These are phyloP conservation scores for Mycteria americana DNA, from an alignment of 2,797 vertebrate genomes.

Conservation along the genomic window DNA sequence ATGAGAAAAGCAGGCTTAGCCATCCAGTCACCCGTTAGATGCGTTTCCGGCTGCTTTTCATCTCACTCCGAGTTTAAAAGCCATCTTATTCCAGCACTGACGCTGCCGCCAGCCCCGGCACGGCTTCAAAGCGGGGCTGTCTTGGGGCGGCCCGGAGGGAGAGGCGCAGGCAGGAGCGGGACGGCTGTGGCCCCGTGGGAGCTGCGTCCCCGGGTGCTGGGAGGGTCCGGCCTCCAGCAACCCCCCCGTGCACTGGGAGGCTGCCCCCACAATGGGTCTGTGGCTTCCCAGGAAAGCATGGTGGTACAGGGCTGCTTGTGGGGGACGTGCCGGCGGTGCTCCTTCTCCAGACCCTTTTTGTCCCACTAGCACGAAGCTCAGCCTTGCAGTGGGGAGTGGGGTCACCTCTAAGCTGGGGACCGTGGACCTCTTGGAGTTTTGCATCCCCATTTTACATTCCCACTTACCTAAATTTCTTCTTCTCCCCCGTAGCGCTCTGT, in stretches of 20 bases:
- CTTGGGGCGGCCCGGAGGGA: background rate
- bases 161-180: background rate
- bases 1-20: slow-evolving; percentile 57
- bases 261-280: fast-evolving
- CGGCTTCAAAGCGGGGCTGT: slow-evolving; percentile 7
- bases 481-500: fast-evolving
- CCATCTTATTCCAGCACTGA: background rate
- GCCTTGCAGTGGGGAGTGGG: background rate
- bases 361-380: background rate
- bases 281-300: fast-evolving
- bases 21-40: slow-evolving; percentile 20
- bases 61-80: slow-evolving; percentile 44
- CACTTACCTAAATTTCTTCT: background rate
- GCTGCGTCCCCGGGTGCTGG: fast-evolving
- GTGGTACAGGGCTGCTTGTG: background rate
- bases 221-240: background rate
- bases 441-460: background rate
- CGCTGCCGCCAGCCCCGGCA: slow-evolving; percentile 25
- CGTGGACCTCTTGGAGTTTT: fast-evolving
- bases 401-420: background rate
- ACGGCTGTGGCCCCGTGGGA: background rate
- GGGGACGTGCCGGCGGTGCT: background rate
- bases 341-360: background rate
- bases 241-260: fast-evolving
- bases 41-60: slow-evolving; percentile 62